phyloP scores from a whole-genome alignment of 1,140 invertebrate genomes.

The Doryteuthis pealeii region DNA sequence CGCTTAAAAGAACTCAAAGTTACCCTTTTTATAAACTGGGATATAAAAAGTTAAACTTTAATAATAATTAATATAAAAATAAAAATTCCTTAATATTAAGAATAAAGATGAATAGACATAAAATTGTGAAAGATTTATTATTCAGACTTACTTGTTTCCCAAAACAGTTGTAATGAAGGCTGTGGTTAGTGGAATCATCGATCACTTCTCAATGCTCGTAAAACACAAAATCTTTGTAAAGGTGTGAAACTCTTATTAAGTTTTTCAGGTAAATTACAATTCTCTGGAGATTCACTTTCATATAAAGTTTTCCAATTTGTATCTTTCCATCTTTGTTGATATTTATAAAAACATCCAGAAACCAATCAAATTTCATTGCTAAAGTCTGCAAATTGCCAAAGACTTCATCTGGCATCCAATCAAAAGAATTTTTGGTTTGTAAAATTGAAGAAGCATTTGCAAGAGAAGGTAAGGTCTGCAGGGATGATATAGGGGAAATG shows the following conservation, averaged over 20 bases:
- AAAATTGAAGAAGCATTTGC: conserved; percentile 32
- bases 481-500: conserved; percentile 55
- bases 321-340: conserved; percentile 59
- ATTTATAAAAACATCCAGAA: conserved; percentile 55
- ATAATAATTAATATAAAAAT: no score
- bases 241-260: conserved; percentile 52
- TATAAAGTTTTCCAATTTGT: conserved; percentile 58
- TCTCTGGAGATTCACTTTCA: conserved; percentile 57
- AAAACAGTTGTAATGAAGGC: conserved; percentile 52
- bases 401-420: conserved; percentile 61
- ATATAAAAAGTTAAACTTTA: no score
- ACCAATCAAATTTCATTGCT: conserved; percentile 40
- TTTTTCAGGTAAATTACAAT: conserved; percentile 54
- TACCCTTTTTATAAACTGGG: no score
- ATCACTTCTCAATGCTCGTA: conserved; percentile 56
- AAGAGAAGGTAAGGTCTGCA: conserved; percentile 33
- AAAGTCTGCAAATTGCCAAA: conserved; percentile 59
- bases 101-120: no score
- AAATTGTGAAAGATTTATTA: no score
- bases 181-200: conserved; percentile 53
- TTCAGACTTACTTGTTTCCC: conserved; percentile 53
- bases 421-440: conserved; percentile 59
- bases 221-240: conserved; percentile 54
- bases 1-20: no score
- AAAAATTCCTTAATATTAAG: no score